Percentiles rank a stretch among this genome's conserved stretches.
Evolutionary conservation across 2,888 invertebrate species (phyloP).

Genomic region (Pollenia labialis): DNA sequence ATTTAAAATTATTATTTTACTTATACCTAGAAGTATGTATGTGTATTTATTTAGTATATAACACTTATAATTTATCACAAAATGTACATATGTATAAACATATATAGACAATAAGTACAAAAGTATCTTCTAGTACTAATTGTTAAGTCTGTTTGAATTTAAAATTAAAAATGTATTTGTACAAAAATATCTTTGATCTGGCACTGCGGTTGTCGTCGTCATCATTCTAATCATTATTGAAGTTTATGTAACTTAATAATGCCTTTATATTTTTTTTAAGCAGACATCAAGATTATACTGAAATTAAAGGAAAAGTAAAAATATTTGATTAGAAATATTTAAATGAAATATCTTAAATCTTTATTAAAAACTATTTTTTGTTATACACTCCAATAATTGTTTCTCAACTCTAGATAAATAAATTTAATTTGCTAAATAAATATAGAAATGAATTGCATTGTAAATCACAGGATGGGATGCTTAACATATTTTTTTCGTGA

Average conservation of each 20-base stretch:
- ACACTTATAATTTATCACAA: slow-evolving; percentile 62
- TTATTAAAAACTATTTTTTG: neutral
- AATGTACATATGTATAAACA: neutral
- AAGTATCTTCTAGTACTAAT: slow-evolving; percentile 41
- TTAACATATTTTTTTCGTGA: neutral
- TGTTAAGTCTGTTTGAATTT: slow-evolving; percentile 42
- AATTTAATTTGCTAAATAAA: slow-evolving; percentile 1
- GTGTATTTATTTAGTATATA: neutral
- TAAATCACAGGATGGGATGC: neutral
- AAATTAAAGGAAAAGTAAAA: slow-evolving; percentile 16
- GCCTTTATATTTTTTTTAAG: neutral
- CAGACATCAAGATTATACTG: slow-evolving; percentile 3
- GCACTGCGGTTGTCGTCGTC: slow-evolving; percentile 44
- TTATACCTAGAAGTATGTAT: slow-evolving; percentile 23
- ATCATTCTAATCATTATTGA: neutral
- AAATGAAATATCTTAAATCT: neutral
- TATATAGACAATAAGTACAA: slow-evolving; percentile 20
- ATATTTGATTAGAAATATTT: neutral
- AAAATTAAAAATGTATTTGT: slow-evolving; percentile 34
- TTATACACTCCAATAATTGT: neutral
- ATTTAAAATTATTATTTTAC: slow-evolving; percentile 37
- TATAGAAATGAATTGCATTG: neutral
- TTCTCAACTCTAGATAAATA: neutral
- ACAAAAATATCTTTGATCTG: slow-evolving; percentile 49
- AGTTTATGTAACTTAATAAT: neutral